These are phyloP conservation scores for Mionectes macconnelli DNA, from an alignment of 2,113 vertebrate species.

Conservation along the genomic window DNA sequence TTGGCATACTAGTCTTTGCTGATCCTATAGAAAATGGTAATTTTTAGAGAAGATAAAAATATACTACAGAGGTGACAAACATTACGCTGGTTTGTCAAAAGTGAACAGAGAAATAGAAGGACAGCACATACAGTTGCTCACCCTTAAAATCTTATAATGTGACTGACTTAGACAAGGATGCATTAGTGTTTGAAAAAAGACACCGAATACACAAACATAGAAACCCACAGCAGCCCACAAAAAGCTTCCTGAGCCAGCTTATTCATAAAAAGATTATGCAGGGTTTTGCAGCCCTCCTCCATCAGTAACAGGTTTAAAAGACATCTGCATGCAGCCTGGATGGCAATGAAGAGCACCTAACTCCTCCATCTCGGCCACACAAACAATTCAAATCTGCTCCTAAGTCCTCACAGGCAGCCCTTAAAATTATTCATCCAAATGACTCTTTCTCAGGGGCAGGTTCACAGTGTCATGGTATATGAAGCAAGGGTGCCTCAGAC, in stretches of 20 bases:
- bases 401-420: background rate
- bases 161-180: background rate
- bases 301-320: background rate
- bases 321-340: background rate
- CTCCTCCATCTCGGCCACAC: background rate
- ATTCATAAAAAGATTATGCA: background rate
- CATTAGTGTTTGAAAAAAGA: background rate
- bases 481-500: background rate
- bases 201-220: background rate
- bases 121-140: background rate
- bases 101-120: background rate
- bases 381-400: background rate
- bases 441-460: background rate
- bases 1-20: background rate
- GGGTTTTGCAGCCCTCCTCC: background rate
- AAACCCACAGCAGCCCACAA: background rate
- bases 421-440: background rate
- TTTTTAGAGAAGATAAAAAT: background rate
- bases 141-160: background rate
- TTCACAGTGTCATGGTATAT: background rate
- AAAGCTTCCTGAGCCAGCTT: background rate
- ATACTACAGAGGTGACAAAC: background rate
- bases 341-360: background rate
- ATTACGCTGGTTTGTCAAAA: background rate
- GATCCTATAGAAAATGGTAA: background rate